Conservation (phyloP, 2,888 invertebrate genomes). For the Drosophila fulvimacula region DNA sequence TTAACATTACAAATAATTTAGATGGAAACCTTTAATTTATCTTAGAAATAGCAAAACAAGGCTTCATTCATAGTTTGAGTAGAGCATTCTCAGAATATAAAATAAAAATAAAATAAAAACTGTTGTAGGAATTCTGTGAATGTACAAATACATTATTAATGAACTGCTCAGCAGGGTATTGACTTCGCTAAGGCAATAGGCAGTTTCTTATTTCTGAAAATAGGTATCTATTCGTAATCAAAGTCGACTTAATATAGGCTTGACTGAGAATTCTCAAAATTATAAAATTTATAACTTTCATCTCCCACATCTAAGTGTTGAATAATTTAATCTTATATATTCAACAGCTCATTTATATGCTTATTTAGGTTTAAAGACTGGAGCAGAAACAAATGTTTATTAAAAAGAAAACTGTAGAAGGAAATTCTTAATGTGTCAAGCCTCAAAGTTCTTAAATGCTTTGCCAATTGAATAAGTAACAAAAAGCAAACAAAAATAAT, state of each 20-base stretch:
- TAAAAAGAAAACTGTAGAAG: not conserved
- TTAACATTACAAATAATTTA: not conserved
- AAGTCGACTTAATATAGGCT: not conserved
- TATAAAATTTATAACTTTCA: not conserved
- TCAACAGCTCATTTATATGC: not conserved
- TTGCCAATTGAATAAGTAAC: slow-evolving; percentile 1
- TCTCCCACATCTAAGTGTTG: not conserved
- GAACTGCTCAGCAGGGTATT: not conserved
- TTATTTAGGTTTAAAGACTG: not conserved
- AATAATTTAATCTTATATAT: not conserved
- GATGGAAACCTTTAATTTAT: not conserved
- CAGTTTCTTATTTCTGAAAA: not conserved
- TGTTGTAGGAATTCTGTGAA: not conserved
- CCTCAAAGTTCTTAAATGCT: not conserved
- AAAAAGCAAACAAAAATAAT: not conserved
- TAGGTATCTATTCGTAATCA: not conserved
- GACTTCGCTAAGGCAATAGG: not conserved
- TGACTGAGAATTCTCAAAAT: not conserved
- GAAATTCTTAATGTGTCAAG: not conserved
- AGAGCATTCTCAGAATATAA: not conserved
- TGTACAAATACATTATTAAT: not conserved
- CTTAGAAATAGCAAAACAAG: not conserved
- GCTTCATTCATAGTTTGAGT: not conserved
- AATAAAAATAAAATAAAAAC: not conserved
- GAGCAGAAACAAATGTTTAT: too few species aligned